phyloP scores from a whole-genome alignment of 1,140 invertebrate species.

The Andricus grossulariae region DNA sequence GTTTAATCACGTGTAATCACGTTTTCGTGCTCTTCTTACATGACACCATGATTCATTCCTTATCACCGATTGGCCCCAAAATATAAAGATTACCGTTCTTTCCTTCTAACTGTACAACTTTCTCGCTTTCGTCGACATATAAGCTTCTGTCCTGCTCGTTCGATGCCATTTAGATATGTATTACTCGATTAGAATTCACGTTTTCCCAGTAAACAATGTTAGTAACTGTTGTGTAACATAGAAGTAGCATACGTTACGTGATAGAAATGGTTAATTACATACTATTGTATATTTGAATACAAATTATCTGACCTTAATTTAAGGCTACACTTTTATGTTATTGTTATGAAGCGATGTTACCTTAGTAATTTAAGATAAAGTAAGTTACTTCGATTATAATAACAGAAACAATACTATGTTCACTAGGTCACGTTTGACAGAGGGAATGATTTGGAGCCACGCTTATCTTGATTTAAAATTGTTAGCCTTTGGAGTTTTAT shows the following conservation, averaged over 20 bases:
- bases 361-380: not conserved
- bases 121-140: slow-evolving; percentile 2
- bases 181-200: slow-evolving; percentile 10
- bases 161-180: slow-evolving; percentile 21
- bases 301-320: not conserved
- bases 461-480: not conserved
- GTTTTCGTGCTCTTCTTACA: slow-evolving; percentile 17
- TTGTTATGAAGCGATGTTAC: not conserved
- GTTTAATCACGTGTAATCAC: not conserved
- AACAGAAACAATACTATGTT: not conserved
- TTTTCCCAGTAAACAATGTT: slow-evolving; percentile 16
- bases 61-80: slow-evolving; percentile 30
- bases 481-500: too few relatives aligned
- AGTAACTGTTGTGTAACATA: not conserved
- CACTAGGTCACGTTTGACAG: slow-evolving; percentile 3
- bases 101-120: slow-evolving; percentile 15
- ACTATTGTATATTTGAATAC: not conserved
- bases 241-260: not conserved
- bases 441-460: not conserved
- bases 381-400: not conserved
- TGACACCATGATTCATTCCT: slow-evolving; percentile 21
- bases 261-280: not conserved
- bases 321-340: not conserved
- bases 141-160: slow-evolving; percentile 6
- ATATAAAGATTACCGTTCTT: slow-evolving; percentile 20